Evolutionary conservation across 2,888 invertebrate species (phyloP), one percentile per base, ranked within the genome.

Genomic region (Antheraea assamensis): DNA sequence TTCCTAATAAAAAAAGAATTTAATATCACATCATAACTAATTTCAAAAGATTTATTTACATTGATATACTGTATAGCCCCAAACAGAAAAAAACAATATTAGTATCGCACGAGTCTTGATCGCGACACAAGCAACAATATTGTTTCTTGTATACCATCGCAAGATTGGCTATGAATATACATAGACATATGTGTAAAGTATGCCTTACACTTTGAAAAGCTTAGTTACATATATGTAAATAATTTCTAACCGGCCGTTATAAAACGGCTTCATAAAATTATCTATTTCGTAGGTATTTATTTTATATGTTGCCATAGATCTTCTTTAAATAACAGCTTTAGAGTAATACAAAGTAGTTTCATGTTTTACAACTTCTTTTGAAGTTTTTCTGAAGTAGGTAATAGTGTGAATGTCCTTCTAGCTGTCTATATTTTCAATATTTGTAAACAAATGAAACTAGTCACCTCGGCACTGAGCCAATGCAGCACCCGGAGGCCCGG

Each of bases 371-470:
- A 58, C 17, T 72, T 75, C 74, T 77, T 77, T 74, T 71, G 72
- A 78, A 74, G 76, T 73, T 31, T 72, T 74, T 73, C 71, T 76
- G 71, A 70, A 73, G 58, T 75, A 61, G 70, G 74, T 75, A 74
- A 75, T 74, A 73, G 72, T 77, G 78, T 77, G 73, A 77, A 80
- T 76, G 79, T 80, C 80, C 78, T 79, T 77, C 74, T 73, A 73
- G 71, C 72, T 76, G 74, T 73, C 71, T 75, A 74, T 74, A 75
- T 76, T 78, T 80, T 80, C 79, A 85, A 85, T 88, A 85, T 88
- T 88, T 85, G 86, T 87, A 87, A 89, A 88, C 85, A 87, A 83
- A 82, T 77, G 74, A 77, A 80, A 83, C 82, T 81, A 74, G 78
- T 78, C 82, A 80, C 74, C 78, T 83, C 77, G 86, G 85, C 87